Base-by-base conservation (phyloP, 2,888 invertebrate species). In the Synergus japonicus region DNA sequence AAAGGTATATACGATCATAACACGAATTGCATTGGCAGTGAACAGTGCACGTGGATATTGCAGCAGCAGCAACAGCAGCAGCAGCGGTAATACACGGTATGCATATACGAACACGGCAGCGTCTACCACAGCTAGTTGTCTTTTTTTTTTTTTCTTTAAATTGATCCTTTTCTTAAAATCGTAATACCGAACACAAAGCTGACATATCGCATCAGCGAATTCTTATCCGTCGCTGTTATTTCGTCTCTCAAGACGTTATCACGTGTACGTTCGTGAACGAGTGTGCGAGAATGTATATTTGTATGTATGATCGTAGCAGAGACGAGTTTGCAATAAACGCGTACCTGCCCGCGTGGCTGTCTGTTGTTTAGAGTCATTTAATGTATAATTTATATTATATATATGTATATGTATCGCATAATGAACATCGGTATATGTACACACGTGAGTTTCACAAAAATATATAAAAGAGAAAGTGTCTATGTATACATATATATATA, bases 1-100 rank as follows among this genome's bases (percentile, higher is more conserved):
- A 87, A 88, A 87, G 87, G 86, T 88, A 87, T 87, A 87, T 88
- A 89, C 86, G 89, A 90, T 88, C 83, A 89, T 89, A 91, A 92
- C 90, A 91, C 89, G 91, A 91, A 92, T 90, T 92, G 92, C 91
- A 86, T 88, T 92, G 92, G 92, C 92, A 92, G 92, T 92, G 92
- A 91, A 91, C 90, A 91, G 90, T 91, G 91, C 91, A 91, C 89
- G 90, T 90, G 90, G 87, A 90, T 90, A 89, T 90, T 89, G 89
- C 89, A 89, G 90, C 88, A 89, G 90, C 89, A 90, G 87, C 89
- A 88, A 87, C 89, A 85, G 89, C 89, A 85, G 87, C 88, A 84
- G 84, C 87, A 84, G 84, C 87, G 85, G 84, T 88, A 86, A 88
- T 88, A 88, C 86, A 88, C 86, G 88, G 83, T 86, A 90, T 87